phyloP scores from a whole-genome alignment of 2,797 vertebrate genomes.

The Ibycter americanus region DNA sequence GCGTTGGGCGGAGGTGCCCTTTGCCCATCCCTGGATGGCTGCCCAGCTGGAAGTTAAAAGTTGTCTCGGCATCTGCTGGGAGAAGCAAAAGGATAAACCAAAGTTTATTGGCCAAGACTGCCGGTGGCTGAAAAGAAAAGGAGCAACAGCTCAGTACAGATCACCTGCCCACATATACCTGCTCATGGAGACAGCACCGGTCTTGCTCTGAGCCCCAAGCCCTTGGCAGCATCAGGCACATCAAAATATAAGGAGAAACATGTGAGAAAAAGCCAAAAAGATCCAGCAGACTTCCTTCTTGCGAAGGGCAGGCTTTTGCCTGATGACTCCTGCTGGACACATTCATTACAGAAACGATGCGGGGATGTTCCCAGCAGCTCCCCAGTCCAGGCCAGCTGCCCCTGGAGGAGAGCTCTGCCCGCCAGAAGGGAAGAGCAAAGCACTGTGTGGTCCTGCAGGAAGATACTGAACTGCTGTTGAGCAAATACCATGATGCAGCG shows the following conservation, averaged over 20 bases:
- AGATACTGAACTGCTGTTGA: background rate
- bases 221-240: background rate
- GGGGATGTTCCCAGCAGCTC: background rate
- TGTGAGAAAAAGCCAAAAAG: background rate
- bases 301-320: background rate
- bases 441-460: background rate
- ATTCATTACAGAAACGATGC: background rate
- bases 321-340: background rate
- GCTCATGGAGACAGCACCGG: background rate
- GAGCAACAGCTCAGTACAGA: background rate
- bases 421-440: background rate
- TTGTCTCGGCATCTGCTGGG: background rate
- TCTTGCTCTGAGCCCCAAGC: background rate
- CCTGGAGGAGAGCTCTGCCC: background rate
- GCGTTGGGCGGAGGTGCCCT: background rate
- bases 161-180: background rate
- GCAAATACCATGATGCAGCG: rapidly evolving
- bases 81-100: background rate
- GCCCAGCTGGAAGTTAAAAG: background rate
- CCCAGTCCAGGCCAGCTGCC: background rate
- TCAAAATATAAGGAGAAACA: background rate
- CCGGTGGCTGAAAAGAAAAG: background rate
- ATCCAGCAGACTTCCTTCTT: background rate
- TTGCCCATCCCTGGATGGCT: background rate
- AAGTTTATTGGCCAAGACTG: background rate